phyloP scores from a whole-genome alignment of 2,888 invertebrate species.

The Aricia artaxerxes region DNA sequence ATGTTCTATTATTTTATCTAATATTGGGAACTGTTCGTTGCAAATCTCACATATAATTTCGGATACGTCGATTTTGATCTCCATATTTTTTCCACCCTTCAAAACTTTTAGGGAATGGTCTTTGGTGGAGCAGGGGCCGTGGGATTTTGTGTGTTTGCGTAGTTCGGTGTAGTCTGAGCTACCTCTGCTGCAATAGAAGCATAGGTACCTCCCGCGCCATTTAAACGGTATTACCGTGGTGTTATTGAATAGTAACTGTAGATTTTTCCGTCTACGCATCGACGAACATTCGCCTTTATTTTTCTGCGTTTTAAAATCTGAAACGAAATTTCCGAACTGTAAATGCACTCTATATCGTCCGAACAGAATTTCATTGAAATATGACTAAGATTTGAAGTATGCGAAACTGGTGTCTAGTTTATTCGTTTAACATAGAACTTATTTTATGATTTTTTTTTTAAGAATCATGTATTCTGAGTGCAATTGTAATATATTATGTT shows the following conservation, averaged over 20 bases:
- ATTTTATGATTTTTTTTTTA: not conserved
- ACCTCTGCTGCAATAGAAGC: constrained; percentile 72
- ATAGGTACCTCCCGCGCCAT: constrained; percentile 73
- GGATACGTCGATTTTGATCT: constrained; percentile 71
- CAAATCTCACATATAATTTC: constrained; percentile 65
- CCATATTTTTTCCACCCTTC: constrained; percentile 72
- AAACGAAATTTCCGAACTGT: constrained; percentile 56
- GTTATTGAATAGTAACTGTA: constrained; percentile 71
- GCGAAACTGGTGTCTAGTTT: not conserved
- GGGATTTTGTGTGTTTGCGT: constrained; percentile 63
- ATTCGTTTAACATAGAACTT: not conserved
- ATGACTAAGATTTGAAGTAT: not conserved
- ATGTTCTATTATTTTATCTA: constrained; percentile 60
- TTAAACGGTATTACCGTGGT: constrained; percentile 72
- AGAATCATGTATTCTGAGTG: no score
- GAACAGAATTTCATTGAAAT: not conserved
- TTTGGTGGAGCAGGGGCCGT: constrained; percentile 63
- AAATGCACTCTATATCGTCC: constrained; percentile 64
- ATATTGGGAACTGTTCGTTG: constrained; percentile 49
- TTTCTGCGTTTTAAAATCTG: constrained; percentile 67
- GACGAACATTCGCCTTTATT: constrained; percentile 67
- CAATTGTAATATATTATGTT: not conserved
- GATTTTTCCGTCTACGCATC: constrained; percentile 67
- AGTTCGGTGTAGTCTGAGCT: constrained; percentile 60
- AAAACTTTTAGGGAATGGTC: constrained; percentile 69